These are phyloP conservation scores for Eupeodes corollae DNA, from an alignment of 1,140 invertebrate species.

Conservation along the genomic window DNA sequence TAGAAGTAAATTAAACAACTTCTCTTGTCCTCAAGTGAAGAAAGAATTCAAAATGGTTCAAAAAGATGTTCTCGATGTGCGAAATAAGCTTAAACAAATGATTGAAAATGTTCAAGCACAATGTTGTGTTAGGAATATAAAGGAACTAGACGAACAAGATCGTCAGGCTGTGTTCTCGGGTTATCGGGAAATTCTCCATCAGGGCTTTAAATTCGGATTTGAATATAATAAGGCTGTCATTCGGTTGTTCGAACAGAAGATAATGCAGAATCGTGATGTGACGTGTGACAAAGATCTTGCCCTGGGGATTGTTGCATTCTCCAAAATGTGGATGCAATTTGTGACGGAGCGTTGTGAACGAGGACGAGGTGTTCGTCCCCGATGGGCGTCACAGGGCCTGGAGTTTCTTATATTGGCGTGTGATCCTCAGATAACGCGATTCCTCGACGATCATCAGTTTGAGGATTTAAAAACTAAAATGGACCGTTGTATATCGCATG, in stretches of 20 bases:
- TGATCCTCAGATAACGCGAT: slow-evolving; percentile 65
- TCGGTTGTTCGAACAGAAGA: slow-evolving; percentile 41
- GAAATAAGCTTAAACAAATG: slow-evolving; percentile 47
- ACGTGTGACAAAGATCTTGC: slow-evolving; percentile 27
- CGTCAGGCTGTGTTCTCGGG: slow-evolving; percentile 42
- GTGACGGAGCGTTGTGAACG: slow-evolving; percentile 68
- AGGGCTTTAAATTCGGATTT: slow-evolving; percentile 80
- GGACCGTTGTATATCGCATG: slow-evolving; percentile 67
- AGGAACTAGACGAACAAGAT: slow-evolving; percentile 45
- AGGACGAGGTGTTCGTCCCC: slow-evolving; percentile 66
- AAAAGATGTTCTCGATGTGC: slow-evolving; percentile 48
- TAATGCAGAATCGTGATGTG: slow-evolving; percentile 28
- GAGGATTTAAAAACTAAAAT: slow-evolving; percentile 59
- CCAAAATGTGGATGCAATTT: slow-evolving; percentile 79
- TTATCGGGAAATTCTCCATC: slow-evolving; percentile 70
- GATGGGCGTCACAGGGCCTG: slow-evolving; percentile 75
- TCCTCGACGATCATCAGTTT: slow-evolving; percentile 65
- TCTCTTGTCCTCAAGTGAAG: slow-evolving; percentile 43
- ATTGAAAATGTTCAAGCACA: slow-evolving; percentile 53
- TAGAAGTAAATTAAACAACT: slow-evolving; percentile 40
- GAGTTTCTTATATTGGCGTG: slow-evolving; percentile 75
- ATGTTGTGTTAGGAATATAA: slow-evolving; percentile 37
- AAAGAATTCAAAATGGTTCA: slow-evolving; percentile 50
- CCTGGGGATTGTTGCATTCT: slow-evolving; percentile 56
- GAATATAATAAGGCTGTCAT: slow-evolving; percentile 78